phyloP scores from a whole-genome alignment of 2,888 invertebrate species.

The Cantharis rufa region DNA sequence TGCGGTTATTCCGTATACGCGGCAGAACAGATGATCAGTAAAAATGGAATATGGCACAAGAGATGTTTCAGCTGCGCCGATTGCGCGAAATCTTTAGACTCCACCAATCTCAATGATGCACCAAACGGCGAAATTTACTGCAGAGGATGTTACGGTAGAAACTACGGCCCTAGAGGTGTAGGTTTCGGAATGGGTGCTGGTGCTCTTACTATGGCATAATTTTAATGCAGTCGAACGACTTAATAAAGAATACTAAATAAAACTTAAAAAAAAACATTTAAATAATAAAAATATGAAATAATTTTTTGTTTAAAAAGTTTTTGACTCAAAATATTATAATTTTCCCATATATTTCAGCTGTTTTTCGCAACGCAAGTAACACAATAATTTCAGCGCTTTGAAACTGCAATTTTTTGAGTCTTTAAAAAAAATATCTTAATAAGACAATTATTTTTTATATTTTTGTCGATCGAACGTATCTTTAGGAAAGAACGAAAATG shows the following conservation, averaged over 20 bases:
- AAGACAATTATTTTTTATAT: conserved; percentile 11
- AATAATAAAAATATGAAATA: conserved; percentile 15
- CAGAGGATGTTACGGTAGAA: conserved; percentile 84
- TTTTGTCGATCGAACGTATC: conserved; percentile 20
- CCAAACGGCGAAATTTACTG: conserved; percentile 95
- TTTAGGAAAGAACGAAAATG: conserved; percentile 5
- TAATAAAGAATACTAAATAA: conserved; percentile 5
- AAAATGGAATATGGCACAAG: conserved; percentile 90
- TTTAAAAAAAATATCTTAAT: conserved; percentile 3
- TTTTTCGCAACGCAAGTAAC: neutral
- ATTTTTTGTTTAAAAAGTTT: neutral
- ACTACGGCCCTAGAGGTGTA: conserved; percentile 86
- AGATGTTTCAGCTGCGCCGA: conserved; percentile 88
- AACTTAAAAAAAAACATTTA: conserved; percentile 15
- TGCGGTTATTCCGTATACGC: conserved; percentile 92
- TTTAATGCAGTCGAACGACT: conserved; percentile 35
- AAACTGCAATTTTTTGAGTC: conserved; percentile 11
- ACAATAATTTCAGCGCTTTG: conserved; percentile 5
- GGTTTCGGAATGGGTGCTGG: conserved; percentile 92
- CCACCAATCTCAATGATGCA: conserved; percentile 87
- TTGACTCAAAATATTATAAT: neutral
- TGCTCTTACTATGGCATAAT: conserved; percentile 82
- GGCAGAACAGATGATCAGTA: conserved; percentile 96
- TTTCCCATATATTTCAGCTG: neutral
- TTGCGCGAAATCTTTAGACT: conserved; percentile 84